A percentile compares a stretch with the other conserved stretches of the same genome.
These are phyloP conservation scores for Gambelia wislizenii DNA, from an alignment of 2,797 vertebrate genomes.

Conservation along the genomic window DNA sequence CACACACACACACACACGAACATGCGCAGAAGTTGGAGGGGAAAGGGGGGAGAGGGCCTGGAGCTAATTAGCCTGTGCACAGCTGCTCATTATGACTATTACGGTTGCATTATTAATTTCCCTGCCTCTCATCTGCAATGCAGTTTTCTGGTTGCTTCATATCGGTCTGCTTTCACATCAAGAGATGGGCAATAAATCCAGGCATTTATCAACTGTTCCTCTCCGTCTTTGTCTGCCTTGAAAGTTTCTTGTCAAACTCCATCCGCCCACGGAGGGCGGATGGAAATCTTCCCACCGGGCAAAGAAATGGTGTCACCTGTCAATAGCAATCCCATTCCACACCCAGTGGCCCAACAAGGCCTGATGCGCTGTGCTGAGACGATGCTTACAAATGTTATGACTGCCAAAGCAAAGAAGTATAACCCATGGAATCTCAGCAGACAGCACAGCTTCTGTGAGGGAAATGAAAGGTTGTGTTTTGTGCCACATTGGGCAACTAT, in stretches of 20 bases:
- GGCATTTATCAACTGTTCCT: neutral
- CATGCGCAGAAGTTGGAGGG: neutral
- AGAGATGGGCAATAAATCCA: conserved; percentile 52
- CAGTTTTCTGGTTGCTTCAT: conserved; percentile 36
- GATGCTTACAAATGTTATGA: neutral
- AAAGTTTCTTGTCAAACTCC: neutral
- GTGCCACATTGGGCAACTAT: neutral
- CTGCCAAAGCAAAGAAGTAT: too few species aligned
- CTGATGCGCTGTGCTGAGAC: neutral
- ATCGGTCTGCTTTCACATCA: conserved; percentile 45
- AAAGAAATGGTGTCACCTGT: neutral
- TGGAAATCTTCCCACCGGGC: neutral
- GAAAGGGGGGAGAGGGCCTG: conserved; percentile 41
- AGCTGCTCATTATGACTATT: conserved; percentile 66
- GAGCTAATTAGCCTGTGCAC: conserved; percentile 61
- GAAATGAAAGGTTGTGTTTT: too few species aligned
- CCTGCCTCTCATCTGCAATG: conserved; percentile 65
- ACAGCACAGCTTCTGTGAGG: neutral
- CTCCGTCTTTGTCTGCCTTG: neutral
- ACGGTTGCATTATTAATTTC: conserved; percentile 68
- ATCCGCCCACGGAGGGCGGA: neutral
- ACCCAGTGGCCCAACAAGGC: too few species aligned
- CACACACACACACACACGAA: neutral
- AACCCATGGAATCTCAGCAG: neutral
- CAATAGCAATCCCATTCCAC: neutral